phyloP scores from a whole-genome alignment of 2,888 invertebrate species.

The Leptopterna dolabrata region DNA sequence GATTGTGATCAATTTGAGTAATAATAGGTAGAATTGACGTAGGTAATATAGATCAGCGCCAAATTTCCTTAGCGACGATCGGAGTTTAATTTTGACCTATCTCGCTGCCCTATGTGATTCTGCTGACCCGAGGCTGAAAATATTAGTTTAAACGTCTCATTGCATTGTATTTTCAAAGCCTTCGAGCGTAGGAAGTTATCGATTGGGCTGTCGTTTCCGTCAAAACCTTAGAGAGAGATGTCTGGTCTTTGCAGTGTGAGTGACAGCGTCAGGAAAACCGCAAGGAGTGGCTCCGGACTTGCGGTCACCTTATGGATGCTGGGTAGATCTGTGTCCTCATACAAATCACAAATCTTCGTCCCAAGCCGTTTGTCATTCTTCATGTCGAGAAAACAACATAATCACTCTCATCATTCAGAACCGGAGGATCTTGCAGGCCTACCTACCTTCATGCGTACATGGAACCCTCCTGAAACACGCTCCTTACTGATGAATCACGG shows the following conservation, averaged over 20 bases:
- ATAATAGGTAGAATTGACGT: too few species aligned
- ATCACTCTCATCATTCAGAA: neutral
- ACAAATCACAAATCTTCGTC: neutral
- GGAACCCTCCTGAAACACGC: neutral
- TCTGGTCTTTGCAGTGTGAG: neutral
- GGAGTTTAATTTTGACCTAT: too few species aligned
- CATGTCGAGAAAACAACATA: neutral
- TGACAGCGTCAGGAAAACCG: neutral
- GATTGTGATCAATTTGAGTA: too few species aligned
- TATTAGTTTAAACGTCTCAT: neutral
- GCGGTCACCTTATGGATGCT: neutral
- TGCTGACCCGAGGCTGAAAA: too few species aligned
- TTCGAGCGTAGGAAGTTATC: neutral
- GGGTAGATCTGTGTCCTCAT: neutral
- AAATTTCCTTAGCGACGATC: too few species aligned
- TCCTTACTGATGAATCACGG: neutral
- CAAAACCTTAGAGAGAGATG: neutral
- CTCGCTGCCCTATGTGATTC: too few species aligned
- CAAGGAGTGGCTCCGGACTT: neutral
- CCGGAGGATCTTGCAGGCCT: neutral
- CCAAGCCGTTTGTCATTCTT: neutral
- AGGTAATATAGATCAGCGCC: too few species aligned
- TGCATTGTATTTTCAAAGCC: neutral
- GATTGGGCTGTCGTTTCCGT: neutral
- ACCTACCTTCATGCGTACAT: neutral